Evolutionary conservation across 1,140 invertebrate species (phyloP), one percentile per base, ranked within the genome.

Genomic region (Archegozetes longisetosus): DNA sequence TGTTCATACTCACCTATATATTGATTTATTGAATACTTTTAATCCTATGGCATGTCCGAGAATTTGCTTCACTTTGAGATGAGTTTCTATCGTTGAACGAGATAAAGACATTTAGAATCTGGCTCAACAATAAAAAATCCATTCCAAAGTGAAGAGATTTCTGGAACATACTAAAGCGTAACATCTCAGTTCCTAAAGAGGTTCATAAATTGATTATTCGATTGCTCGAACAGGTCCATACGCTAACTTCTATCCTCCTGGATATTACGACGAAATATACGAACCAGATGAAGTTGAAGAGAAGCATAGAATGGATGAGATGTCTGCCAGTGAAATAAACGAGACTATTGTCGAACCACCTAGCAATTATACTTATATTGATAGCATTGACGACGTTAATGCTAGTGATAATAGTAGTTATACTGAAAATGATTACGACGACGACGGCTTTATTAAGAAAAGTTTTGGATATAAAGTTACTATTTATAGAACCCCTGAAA

Each of bases 391-490:
- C n/a, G 50, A 51, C 50, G 20, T 51, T n/a, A n/a, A 51, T 22
- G n/a, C 24, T 12, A n/a, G 12, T 25, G 20, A 20, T 9, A 51
- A 51, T 51, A 26, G 20, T 25, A 51, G 50, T n/a, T 25, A 51
- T 20, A 20, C 50, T 20, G 6, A 51, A 9, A 26, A 22, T 20
- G 50, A 22, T 20, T 20, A 20, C 50, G 50, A 51, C 20, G 24
- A 51, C 4, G 24, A 51, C 24, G 50, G 50, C 6, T 20, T 51
- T 13, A 51, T 57, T 4, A 65, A 65, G 51, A 62, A 63, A 48
- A 63, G 60, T 12, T 65, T 65, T 26, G 64, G 64, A 6, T 65
- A 65, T 49, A 63, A 63, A 51, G 64, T 65, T 2, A 65, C 64
- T 1, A 55, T 65, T 22, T 63, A 63, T 14, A 61, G 54, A 1